Base-by-base conservation (phyloP, 2,797 vertebrate genomes). In the Okamejei kenojei region DNA sequence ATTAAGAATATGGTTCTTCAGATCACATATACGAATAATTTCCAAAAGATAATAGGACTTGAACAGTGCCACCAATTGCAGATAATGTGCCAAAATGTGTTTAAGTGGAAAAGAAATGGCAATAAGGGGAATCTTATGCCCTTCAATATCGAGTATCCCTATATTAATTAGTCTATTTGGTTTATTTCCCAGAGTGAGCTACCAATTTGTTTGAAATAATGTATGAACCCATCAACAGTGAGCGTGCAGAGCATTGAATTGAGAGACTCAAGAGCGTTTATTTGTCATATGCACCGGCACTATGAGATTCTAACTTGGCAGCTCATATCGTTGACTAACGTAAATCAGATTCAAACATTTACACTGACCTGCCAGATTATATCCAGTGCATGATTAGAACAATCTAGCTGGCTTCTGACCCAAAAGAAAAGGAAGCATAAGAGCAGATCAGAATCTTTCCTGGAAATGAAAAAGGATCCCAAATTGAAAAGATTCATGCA, bases 341-440 rank as follows among this genome's bases (percentile, higher is more conserved):
- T n/a, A 65, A 65, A 88, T 65, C n/a, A 88, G 84, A 32, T 86
- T 86, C 76, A 78, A 78, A 29, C 74, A n/a, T 86, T 86, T 65
- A 61, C n/a, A n/a, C 58, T 58, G 11, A 63, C 26, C 58, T 82
- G 58, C 82, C 29, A 0, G 4, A 6, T 5, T 61, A 61, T 61
- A 86, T 86, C 21, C 26, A 61, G n/a, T 58, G 82, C 13, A 63
- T 17, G 6, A 3, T 17, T 61, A 15, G 26, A 5, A 29, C 9
- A 86, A 63, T 61, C 11, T 29, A 61, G 82, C 2, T 38, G 38
- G 38, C 38, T 38, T 38, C 38, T 38, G 38, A 38, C 38, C 38
- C 38, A 38, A 38, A 38, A 38, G 38, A 38, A 38, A 38, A 38
- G 38, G 38, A 38, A 38, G 38, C 38, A 38, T 73, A 5, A 73